Evolutionary conservation across 2,888 invertebrate species (phyloP), one percentile per base, ranked within the genome.

Genomic region (Drosophila anomelani): DNA sequence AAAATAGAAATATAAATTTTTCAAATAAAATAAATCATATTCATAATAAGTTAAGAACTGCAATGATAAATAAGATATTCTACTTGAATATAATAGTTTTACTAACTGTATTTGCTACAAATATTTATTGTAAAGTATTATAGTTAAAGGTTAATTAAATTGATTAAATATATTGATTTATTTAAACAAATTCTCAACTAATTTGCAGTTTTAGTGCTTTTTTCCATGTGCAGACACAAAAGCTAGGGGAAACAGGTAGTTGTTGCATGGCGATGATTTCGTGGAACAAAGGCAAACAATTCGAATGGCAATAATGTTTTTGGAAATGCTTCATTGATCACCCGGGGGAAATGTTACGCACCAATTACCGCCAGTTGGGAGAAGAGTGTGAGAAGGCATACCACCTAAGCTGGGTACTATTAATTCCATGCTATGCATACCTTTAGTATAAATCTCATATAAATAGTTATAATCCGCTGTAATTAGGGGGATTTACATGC

Each of bases 281-380:
- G 76, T 73, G 56, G 41, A 74, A 56, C 69, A 79, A 69, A 77
- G 63, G 57, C 54, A 72, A 77, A 47, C 67, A 64, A 85, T 62
- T 49, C 55, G 53, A 59, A 82, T 69, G 63, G 56, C 71, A 70
- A 74, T 68, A 80, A 66, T 74, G 73, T 36, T 67, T 77, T 60
- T 62, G 29, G 79, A 58, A 58, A 77, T 73, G 81, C 81, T 72
- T 68, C 73, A 79, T 49, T 72, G 64, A 15, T 0, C 44, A 39
- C 36, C 12, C 12, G 17, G 23, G 23, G 49, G 9, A 39, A 32
- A 46, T 38, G 72, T 66, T 64, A 64, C 74, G 72, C 72, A 64
- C 72, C 74, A 73, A 74, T 73, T 73, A 54, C 56, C 29, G 17
- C 36, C 41, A 12, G 29, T 41, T 17, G 23, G 43, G 6, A 23